A percentile compares a stretch with the other conserved stretches of the same genome.
phyloP scores from a whole-genome alignment of 1,140 invertebrate species.

The Lucilia sericata region DNA sequence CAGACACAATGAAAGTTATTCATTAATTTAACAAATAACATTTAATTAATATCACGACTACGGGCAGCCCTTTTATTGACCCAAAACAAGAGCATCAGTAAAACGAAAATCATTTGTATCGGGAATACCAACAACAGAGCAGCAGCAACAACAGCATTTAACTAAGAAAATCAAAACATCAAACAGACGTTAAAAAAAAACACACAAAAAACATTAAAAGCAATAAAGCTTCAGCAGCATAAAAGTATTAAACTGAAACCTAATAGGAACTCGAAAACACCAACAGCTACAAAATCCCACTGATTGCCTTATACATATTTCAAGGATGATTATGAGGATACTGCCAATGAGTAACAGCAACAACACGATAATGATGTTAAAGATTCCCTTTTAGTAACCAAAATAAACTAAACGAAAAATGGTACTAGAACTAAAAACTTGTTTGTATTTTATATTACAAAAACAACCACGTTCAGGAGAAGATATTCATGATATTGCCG shows the following conservation, averaged over 20 bases:
- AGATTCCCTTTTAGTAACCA: neutral
- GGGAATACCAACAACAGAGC: neutral
- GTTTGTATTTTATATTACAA: neutral
- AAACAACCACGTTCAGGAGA: neutral
- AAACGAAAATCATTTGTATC: neutral
- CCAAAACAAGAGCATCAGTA: neutral
- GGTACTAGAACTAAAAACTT: neutral
- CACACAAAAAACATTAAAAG: neutral
- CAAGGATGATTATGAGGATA: neutral
- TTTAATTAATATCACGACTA: neutral
- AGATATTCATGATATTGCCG: neutral
- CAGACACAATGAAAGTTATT: neutral
- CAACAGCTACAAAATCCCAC: neutral
- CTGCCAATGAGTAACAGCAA: too few relatives aligned
- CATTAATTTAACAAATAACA: conserved; percentile 1
- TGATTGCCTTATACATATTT: neutral
- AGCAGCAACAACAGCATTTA: neutral
- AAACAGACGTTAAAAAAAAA: neutral
- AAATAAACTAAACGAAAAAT: neutral
- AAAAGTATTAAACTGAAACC: neutral
- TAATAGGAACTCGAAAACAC: neutral
- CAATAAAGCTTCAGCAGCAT: neutral
- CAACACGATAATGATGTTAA: neutral
- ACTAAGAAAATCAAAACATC: neutral
- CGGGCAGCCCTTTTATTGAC: neutral